phyloP scores from a whole-genome alignment of 2,113 vertebrate species.

The Daubentonia madagascariensis region DNA sequence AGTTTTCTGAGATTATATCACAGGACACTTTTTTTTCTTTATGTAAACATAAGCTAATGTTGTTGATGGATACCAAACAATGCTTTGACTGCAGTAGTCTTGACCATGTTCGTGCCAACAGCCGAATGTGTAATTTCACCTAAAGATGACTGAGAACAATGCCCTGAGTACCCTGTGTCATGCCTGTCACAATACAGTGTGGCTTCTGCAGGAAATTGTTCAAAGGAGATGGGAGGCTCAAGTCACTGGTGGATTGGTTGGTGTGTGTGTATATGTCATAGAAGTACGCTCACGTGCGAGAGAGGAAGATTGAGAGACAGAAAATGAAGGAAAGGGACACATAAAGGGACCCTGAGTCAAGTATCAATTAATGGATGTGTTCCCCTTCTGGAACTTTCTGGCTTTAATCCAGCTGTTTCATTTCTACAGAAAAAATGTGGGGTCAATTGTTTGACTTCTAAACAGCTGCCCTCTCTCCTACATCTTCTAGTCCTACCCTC shows the following conservation, averaged over 20 bases:
- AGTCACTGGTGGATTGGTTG: not conserved
- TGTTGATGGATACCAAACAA: conserved; percentile 47
- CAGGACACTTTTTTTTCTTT: conserved; percentile 27
- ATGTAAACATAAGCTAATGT: conserved; percentile 35
- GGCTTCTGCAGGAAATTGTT: not conserved
- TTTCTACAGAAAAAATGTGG: not conserved
- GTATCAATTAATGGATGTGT: not conserved
- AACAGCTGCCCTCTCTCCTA: not conserved
- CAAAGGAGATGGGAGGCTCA: not conserved
- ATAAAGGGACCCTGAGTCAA: not conserved
- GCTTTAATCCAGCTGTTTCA: not conserved
- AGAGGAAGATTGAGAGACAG: not conserved
- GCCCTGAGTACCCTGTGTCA: not conserved
- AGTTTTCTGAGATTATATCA: conserved; percentile 72
- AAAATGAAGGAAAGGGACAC: not conserved
- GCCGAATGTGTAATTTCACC: not conserved
- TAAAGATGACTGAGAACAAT: not conserved
- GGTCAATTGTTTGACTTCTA: not conserved
- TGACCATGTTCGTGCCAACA: not conserved
- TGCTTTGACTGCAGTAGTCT: not conserved
- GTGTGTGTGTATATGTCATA: rapidly evolving
- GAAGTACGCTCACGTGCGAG: not conserved
- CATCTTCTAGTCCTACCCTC: not conserved
- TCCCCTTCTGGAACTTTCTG: not conserved
- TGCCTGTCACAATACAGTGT: not conserved